These are phyloP conservation scores for Gymnogyps californianus DNA, from an alignment of 2,113 vertebrate genomes.

Conservation along the genomic window DNA sequence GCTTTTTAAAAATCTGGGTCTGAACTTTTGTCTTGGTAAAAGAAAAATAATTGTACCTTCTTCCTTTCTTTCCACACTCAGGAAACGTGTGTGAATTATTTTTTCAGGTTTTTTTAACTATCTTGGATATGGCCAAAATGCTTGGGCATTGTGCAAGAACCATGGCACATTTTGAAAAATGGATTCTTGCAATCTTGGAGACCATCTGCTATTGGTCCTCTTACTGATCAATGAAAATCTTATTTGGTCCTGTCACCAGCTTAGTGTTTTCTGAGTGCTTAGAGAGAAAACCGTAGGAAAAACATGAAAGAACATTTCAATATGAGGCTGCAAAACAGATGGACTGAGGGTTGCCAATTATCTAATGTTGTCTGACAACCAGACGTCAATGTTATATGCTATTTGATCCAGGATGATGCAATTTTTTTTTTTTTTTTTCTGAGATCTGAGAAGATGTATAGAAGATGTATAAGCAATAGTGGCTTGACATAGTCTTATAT, in stretches of 20 bases:
- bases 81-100: not conserved
- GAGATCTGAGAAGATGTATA: not conserved
- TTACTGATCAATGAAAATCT: not conserved
- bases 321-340: not conserved
- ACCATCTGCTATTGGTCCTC: not conserved
- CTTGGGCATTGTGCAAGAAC: not conserved
- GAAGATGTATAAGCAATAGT: not conserved
- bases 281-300: not conserved
- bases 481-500: not conserved
- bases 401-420: not conserved
- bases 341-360: not conserved
- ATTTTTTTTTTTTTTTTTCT: not conserved
- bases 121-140: not conserved
- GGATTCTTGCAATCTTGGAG: not conserved
- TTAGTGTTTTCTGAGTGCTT: not conserved
- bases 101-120: not conserved
- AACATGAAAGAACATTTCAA: not conserved
- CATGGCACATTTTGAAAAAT: not conserved
- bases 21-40: not conserved
- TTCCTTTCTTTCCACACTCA: not conserved
- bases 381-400: not conserved
- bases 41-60: not conserved
- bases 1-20: not conserved
- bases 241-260: not conserved
- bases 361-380: not conserved